phyloP scores from a whole-genome alignment of 2,888 invertebrate species.

The Synanthedon myopaeformis region DNA sequence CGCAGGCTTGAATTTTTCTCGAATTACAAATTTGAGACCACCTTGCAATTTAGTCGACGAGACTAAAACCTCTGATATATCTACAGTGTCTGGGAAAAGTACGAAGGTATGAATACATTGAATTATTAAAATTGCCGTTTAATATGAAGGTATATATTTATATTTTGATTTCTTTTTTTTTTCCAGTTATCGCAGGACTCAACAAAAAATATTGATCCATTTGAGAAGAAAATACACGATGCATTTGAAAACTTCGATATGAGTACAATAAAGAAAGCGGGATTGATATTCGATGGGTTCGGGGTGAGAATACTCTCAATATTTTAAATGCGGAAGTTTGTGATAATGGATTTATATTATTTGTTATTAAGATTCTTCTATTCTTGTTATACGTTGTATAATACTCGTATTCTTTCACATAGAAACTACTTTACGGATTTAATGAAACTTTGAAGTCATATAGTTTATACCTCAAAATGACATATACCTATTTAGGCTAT shows the following conservation, averaged over 20 bases:
- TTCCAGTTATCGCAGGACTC: slow-evolving; percentile 44
- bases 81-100: slow-evolving; percentile 26
- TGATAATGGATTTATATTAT: too few species aligned
- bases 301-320: slow-evolving; percentile 66
- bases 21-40: slow-evolving; percentile 46
- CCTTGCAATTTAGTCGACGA: slow-evolving; percentile 54
- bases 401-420: too few species aligned
- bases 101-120: background rate
- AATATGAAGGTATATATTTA: background rate
- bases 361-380: too few species aligned
- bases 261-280: slow-evolving; percentile 77
- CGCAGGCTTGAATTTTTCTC: slow-evolving; percentile 58
- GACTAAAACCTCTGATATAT: slow-evolving; percentile 35
- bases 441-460: too few species aligned
- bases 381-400: too few species aligned
- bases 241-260: slow-evolving; percentile 68
- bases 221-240: slow-evolving; percentile 37
- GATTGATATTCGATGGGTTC: slow-evolving; percentile 89
- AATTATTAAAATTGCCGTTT: background rate
- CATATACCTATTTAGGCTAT: too few species aligned
- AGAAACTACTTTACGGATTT: too few species aligned
- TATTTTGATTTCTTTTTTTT: background rate
- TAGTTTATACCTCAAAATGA: too few species aligned
- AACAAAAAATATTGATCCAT: slow-evolving; percentile 27
- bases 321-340: too few species aligned